These are phyloP conservation scores for Sebastes nivosus DNA, from an alignment of 2,797 vertebrate genomes.

Conservation along the genomic window DNA sequence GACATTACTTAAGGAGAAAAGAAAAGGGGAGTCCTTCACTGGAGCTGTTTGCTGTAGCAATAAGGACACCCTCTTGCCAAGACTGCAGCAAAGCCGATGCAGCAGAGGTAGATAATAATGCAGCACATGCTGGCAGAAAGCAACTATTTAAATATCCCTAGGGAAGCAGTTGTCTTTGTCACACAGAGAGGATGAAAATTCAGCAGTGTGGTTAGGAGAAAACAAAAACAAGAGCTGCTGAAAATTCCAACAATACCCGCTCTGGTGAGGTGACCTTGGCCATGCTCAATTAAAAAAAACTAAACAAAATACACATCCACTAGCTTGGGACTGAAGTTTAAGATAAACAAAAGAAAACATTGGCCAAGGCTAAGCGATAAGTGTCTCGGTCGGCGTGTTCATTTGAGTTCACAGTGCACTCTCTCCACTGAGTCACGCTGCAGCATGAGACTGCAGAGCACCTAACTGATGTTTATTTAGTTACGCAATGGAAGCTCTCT, in stretches of 20 bases:
- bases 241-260: neutral
- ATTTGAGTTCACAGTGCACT: constrained; percentile 46
- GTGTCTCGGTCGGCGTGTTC: constrained; percentile 25
- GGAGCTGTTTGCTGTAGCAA: constrained; percentile 36
- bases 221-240: constrained; percentile 26
- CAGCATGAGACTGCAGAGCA: constrained; percentile 68
- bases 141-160: constrained; percentile 42
- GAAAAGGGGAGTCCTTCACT: neutral
- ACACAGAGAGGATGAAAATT: constrained; percentile 18
- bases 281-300: neutral
- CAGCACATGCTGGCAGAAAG: constrained; percentile 40
- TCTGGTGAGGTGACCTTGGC: constrained; percentile 30
- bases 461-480: constrained; percentile 66
- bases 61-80: constrained; percentile 66
- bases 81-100: constrained; percentile 72
- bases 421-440: constrained; percentile 61
- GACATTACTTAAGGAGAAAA: neutral
- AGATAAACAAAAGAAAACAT: constrained; percentile 58
- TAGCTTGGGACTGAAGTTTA: constrained; percentile 6
- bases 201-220: constrained; percentile 30
- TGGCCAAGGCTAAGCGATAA: constrained; percentile 38
- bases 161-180: constrained; percentile 35
- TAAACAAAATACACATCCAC: neutral
- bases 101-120: constrained; percentile 38
- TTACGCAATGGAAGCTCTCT: constrained; percentile 68